Evolutionary conservation across 2,797 vertebrate species (phyloP).

Genomic region (Lepus oiostolus): DNA sequence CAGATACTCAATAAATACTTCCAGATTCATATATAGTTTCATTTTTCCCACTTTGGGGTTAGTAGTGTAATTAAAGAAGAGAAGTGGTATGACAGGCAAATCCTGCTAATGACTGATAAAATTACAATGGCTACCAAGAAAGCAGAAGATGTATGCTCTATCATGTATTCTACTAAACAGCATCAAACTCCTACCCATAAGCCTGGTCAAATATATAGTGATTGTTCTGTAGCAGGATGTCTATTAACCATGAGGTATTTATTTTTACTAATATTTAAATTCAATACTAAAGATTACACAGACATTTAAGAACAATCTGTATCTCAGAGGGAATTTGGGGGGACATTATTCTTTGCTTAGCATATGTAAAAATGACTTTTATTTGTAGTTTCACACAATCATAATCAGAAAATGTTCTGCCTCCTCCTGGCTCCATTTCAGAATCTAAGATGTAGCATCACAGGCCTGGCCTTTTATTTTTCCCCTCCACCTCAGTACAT

Average conservation of each 20-base stretch:
- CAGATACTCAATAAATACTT: constrained; percentile 27
- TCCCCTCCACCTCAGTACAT: background rate
- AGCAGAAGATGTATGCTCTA: constrained; percentile 6
- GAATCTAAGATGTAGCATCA: background rate
- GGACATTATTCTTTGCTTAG: background rate
- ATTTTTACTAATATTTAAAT: constrained; percentile 38
- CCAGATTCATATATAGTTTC: constrained; percentile 25
- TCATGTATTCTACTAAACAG: constrained; percentile 7
- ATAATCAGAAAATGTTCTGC: constrained; percentile 55
- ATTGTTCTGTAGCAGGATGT: background rate
- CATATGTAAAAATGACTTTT: constrained; percentile 6
- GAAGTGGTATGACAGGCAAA: background rate
- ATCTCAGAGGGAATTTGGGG: background rate
- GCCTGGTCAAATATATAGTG: background rate
- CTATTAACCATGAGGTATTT: background rate
- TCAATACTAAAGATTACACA: constrained; percentile 2
- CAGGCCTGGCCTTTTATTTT: background rate
- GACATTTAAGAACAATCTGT: constrained; percentile 43
- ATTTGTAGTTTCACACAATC: constrained; percentile 40
- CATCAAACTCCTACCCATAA: background rate
- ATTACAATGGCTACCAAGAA: constrained; percentile 4
- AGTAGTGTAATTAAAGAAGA: background rate
- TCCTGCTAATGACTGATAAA: constrained; percentile 55
- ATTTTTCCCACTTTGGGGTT: background rate
- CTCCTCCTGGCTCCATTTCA: background rate